These are phyloP conservation scores for Vanessa tameamea DNA, from an alignment of 1,140 invertebrate species.

Conservation along the genomic window DNA sequence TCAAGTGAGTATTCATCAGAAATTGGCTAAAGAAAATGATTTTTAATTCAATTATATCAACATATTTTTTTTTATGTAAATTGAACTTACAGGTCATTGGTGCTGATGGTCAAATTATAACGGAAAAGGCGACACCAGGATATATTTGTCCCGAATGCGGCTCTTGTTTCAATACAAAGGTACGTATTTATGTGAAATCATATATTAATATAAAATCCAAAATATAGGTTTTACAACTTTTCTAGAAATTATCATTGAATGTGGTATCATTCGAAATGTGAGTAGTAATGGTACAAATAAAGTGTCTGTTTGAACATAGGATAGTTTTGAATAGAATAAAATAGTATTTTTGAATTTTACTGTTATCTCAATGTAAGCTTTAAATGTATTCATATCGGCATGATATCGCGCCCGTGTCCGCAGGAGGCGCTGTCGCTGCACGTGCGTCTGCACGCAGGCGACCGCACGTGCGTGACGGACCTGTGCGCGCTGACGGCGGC, in stretches of 20 bases:
- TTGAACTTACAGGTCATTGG: conserved; percentile 65
- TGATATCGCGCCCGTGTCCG: conserved; percentile 37
- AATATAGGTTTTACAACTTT: too few relatives aligned
- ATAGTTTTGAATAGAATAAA: not conserved
- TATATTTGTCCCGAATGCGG: conserved; percentile 78
- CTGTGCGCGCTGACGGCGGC: conserved; percentile 90
- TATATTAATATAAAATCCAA: too few relatives aligned
- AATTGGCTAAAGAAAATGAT: not conserved
- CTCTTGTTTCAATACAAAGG: conserved; percentile 79
- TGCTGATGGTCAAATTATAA: conserved; percentile 70
- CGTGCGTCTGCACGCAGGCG: conserved; percentile 89
- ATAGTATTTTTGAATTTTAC: too few relatives aligned
- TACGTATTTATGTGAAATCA: conserved; percentile 31
- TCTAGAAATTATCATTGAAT: too few relatives aligned
- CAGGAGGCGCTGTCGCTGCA: conserved; percentile 89
- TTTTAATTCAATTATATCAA: too few relatives aligned
- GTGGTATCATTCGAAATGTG: too few relatives aligned
- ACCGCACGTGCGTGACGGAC: conserved; percentile 91
- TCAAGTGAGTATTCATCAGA: conserved; percentile 52
- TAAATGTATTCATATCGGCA: not conserved
- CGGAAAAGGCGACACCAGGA: conserved; percentile 67
- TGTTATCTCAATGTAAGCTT: not conserved
- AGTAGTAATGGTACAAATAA: too few relatives aligned
- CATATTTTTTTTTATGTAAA: not conserved
- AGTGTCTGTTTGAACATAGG: not conserved